A percentile compares a stretch with the other conserved stretches of the same genome.
These are phyloP conservation scores for Gandaritis pyraliata DNA, from an alignment of 2,888 invertebrate genomes.

Conservation along the genomic window DNA sequence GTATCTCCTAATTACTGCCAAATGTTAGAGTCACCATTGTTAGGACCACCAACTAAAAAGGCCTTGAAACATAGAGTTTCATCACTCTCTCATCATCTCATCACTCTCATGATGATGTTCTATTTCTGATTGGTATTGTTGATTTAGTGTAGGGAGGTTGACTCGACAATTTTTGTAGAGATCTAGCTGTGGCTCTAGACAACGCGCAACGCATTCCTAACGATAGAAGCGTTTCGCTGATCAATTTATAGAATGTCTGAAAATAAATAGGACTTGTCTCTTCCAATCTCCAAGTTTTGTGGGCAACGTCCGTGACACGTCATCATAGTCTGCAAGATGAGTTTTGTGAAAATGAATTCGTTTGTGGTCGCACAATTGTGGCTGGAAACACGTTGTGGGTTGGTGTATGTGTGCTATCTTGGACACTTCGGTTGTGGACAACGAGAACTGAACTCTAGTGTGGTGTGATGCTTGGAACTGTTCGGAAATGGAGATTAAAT, in stretches of 20 bases:
- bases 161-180: not conserved
- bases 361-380: slow-evolving; percentile 71
- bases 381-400: slow-evolving; percentile 40
- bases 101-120: no score
- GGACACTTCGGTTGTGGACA: slow-evolving; percentile 34
- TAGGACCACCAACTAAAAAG: no score
- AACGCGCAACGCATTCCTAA: no score
- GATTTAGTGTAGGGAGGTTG: no score
- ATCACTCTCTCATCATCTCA: no score
- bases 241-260: not conserved
- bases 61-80: no score
- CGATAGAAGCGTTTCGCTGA: no score
- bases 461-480: not conserved
- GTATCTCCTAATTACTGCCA: no score
- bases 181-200: not conserved
- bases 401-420: slow-evolving; percentile 50
- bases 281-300: slow-evolving; percentile 49
- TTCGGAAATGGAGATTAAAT: no score
- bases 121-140: no score
- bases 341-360: slow-evolving; percentile 82
- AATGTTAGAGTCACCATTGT: no score
- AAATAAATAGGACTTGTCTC: slow-evolving; percentile 42
- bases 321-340: slow-evolving; percentile 76
- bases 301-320: slow-evolving; percentile 53
- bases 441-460: slow-evolving; percentile 8